These are phyloP conservation scores for Fabriciana adippe DNA, from an alignment of 2,888 invertebrate species.

Conservation along the genomic window DNA sequence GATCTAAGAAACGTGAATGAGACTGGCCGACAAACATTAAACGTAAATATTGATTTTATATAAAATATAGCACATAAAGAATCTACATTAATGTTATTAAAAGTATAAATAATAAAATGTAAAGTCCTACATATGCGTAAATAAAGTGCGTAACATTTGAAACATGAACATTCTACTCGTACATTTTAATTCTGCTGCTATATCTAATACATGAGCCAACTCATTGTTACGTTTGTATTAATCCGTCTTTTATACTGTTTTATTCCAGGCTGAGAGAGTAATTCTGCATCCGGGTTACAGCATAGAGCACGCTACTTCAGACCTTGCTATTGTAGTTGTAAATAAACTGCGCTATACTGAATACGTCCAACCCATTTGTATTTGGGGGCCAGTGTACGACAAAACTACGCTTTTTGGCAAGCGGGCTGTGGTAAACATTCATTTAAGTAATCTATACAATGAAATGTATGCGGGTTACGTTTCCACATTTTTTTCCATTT, in stretches of 20 bases:
- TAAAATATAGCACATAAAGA: not conserved
- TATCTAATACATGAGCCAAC: constrained; percentile 20
- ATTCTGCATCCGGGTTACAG: constrained; percentile 66
- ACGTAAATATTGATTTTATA: constrained; percentile 49
- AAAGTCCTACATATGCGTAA: not conserved
- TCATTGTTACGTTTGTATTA: constrained; percentile 29
- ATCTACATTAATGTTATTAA: not conserved
- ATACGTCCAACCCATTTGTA: constrained; percentile 70
- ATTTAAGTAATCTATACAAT: constrained; percentile 26
- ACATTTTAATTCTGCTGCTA: constrained; percentile 19
- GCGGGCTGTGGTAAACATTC: constrained; percentile 60
- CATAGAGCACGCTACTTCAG: constrained; percentile 57
- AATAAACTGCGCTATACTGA: constrained; percentile 58
- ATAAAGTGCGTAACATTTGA: not conserved
- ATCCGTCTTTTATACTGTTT: constrained; percentile 31
- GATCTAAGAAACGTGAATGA: constrained; percentile 55
- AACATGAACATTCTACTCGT: not conserved
- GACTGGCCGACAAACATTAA: constrained; percentile 56
- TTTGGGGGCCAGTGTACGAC: constrained; percentile 73
- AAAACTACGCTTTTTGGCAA: constrained; percentile 60
- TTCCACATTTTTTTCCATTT: constrained; percentile 18
- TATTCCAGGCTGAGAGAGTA: constrained; percentile 59
- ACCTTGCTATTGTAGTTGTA: constrained; percentile 68
- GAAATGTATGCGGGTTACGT: constrained; percentile 21
- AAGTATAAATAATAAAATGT: not conserved